A percentile compares a stretch with the other conserved stretches of the same genome.
Evolutionary conservation across 2,797 vertebrate species (phyloP).

Genomic region (Rhynchotus rufescens): DNA sequence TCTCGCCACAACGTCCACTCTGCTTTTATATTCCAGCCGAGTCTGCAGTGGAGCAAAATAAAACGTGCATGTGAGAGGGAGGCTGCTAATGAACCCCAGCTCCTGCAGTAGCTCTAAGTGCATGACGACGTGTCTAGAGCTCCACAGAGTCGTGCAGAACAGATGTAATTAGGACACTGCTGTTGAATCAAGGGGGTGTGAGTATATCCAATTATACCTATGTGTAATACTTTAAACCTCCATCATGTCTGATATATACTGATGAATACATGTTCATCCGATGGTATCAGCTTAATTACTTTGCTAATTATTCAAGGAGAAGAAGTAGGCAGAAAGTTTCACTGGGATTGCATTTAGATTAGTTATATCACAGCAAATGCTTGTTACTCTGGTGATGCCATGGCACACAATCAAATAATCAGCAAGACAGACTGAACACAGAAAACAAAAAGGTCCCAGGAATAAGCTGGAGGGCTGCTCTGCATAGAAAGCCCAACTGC

Average conservation of each 20-base stretch:
- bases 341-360: not conserved
- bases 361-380: not conserved
- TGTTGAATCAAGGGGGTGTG: not conserved
- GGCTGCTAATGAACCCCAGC: too few species aligned
- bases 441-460: not conserved
- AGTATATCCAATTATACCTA: not conserved
- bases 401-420: not conserved
- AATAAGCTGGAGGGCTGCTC: not conserved
- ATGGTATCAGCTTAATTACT: not conserved
- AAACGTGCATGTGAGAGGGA: accelerated
- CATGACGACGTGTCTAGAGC: accelerated
- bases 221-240: not conserved
- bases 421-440: accelerated
- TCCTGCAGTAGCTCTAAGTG: not conserved
- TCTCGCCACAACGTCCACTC: not conserved
- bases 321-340: not conserved
- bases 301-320: not conserved
- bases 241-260: not conserved
- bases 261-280: not conserved
- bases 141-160: not conserved
- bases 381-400: not conserved
- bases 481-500: not conserved
- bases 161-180: not conserved
- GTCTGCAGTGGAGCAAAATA: not conserved
- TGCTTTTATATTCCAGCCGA: not conserved